Conservation (phyloP, 37 sponge, comb jelly and placozoan species). For the Aplysina aerophoba region DNA sequence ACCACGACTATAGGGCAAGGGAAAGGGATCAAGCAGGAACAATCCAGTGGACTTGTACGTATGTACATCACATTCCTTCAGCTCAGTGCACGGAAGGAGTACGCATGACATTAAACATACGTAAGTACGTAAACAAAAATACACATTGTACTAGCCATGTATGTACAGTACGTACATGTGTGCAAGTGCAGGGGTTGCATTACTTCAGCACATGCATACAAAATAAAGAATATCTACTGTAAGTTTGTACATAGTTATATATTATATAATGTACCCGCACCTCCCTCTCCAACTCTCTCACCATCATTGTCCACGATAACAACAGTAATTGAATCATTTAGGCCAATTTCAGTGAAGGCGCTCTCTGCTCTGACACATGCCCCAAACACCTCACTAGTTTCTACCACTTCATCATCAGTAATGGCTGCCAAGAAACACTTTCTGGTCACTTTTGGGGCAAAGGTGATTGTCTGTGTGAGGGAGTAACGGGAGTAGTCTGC, state of each 20-base stretch:
- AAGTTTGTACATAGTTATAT: not conserved
- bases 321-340: not conserved
- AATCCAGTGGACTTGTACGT: no score
- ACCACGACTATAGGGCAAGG: not conserved
- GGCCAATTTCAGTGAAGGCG: not conserved
- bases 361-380: not conserved
- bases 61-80: no score
- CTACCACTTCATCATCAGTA: not conserved
- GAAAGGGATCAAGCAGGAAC: not conserved
- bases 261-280: not conserved
- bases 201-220: not conserved
- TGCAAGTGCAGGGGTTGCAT: not conserved
- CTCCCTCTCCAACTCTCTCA: not conserved
- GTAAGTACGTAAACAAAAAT: not conserved
- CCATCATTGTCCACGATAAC: slow-evolving; percentile 23
- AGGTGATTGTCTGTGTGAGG: not conserved
- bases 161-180: not conserved
- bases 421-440: not conserved
- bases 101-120: no score
- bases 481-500: no score
- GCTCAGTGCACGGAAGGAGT: no score
- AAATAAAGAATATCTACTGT: not conserved
- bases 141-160: not conserved
- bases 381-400: slow-evolving; percentile 2
- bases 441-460: not conserved